These are phyloP conservation scores for Thalpophila matura DNA, from an alignment of 2,888 invertebrate genomes.

Conservation along the genomic window DNA sequence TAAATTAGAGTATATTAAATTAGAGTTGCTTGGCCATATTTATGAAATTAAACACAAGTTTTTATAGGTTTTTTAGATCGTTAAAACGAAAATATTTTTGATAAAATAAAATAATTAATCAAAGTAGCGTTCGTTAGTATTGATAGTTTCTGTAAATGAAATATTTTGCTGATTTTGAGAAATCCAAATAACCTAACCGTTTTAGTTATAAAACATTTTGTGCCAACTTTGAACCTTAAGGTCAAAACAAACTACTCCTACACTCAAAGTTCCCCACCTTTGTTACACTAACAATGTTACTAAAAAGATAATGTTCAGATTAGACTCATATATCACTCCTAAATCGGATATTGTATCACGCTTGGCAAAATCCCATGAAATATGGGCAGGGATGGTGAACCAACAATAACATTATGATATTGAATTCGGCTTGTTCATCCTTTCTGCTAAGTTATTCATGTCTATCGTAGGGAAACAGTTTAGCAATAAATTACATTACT, in stretches of 20 bases:
- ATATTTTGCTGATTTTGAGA: too few relatives aligned
- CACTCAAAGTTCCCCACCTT: conserved; percentile 16
- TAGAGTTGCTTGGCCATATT: background rate
- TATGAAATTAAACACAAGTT: too few relatives aligned
- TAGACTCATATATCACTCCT: conserved; percentile 44
- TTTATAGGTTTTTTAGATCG: too few relatives aligned
- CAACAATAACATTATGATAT: conserved; percentile 58
- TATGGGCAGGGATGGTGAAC: conserved; percentile 45
- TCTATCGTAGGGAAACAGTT: conserved; percentile 33
- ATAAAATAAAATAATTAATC: too few relatives aligned
- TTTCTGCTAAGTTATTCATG: conserved; percentile 54
- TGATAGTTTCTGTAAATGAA: too few relatives aligned
- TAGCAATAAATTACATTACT: conserved; percentile 55
- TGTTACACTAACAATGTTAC: conserved; percentile 26
- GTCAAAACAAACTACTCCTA: background rate
- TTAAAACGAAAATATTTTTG: too few relatives aligned
- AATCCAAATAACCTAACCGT: too few relatives aligned
- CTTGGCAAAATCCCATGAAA: conserved; percentile 54
- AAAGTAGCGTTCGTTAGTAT: too few relatives aligned
- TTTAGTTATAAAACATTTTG: background rate
- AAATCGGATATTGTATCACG: conserved; percentile 52
- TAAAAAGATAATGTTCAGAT: conserved; percentile 51
- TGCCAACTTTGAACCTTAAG: background rate
- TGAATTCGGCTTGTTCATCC: conserved; percentile 48
- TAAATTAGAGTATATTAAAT: too few relatives aligned